Percentiles rank a stretch among this genome's conserved stretches.
Evolutionary conservation across 2,888 invertebrate genomes (phyloP).

Genomic region (Ischnus inquisitorius): DNA sequence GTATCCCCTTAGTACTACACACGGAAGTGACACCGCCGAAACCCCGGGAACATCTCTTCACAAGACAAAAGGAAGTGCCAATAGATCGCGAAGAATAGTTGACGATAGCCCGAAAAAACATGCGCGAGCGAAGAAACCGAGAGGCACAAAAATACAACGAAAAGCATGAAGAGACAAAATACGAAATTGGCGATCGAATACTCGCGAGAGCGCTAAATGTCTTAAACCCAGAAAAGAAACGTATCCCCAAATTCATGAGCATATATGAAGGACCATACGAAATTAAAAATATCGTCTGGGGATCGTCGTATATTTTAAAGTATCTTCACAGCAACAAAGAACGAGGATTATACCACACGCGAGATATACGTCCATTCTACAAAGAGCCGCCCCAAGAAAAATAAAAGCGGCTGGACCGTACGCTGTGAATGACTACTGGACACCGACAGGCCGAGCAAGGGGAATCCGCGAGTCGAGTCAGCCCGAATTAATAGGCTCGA

Average conservation of each 20-base stretch:
- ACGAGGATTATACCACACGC: not conserved
- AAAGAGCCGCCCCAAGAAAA: not conserved
- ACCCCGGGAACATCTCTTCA: constrained; percentile 1
- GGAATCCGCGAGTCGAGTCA: not conserved
- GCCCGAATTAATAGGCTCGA: not conserved
- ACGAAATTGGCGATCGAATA: no score
- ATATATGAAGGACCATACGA: no score
- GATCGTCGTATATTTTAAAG: not conserved
- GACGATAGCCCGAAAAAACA: no score
- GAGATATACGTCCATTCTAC: not conserved
- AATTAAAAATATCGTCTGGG: not conserved
- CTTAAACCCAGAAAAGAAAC: no score
- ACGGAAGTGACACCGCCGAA: not conserved
- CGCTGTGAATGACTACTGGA: not conserved
- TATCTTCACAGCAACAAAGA: not conserved
- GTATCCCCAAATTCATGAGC: no score
- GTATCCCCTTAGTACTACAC: not conserved
- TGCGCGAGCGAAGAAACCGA: no score
- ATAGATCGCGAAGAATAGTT: no score
- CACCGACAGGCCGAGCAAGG: not conserved
- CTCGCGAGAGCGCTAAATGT: no score
- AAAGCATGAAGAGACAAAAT: no score
- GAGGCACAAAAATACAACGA: no score
- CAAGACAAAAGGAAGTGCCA: no score
- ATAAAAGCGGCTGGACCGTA: not conserved